Conservation (phyloP, 2,888 invertebrate genomes). For the Leucophora obtusa region DNA sequence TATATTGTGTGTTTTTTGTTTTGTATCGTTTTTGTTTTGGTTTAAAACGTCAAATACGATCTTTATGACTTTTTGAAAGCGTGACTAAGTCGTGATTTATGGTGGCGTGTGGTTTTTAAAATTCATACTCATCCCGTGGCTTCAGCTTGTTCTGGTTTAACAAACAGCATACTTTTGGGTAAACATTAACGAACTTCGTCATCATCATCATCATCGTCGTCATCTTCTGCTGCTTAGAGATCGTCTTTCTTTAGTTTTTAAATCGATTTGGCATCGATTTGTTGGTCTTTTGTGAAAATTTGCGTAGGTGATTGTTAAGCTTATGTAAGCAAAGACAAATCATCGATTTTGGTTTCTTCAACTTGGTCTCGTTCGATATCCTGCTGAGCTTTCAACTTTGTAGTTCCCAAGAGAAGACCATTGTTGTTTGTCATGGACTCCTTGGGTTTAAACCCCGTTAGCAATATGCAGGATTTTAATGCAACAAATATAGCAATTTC, state of each 20-base stretch:
- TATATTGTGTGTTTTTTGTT: conserved; percentile 24
- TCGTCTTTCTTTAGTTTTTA: conserved; percentile 44
- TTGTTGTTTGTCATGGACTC: conserved; percentile 59
- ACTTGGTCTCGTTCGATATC: conserved; percentile 41
- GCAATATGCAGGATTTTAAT: conserved; percentile 59
- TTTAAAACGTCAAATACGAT: conserved; percentile 75
- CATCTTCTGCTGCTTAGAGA: conserved; percentile 31
- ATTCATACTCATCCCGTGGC: conserved; percentile 73
- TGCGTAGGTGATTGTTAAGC: conserved; percentile 58
- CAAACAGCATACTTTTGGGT: conserved; percentile 41
- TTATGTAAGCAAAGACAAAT: conserved; percentile 47
- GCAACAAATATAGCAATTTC: conserved; percentile 33
- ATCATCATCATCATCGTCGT: conserved; percentile 61
- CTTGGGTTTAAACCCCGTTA: conserved; percentile 56
- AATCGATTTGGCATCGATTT: conserved; percentile 62
- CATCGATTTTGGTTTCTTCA: conserved; percentile 38
- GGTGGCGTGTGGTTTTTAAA: conserved; percentile 79
- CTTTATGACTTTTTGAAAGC: conserved; percentile 78
- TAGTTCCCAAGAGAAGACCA: conserved; percentile 29
- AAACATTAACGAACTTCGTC: conserved; percentile 67
- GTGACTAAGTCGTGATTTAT: conserved; percentile 79
- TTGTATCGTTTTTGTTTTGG: conserved; percentile 64
- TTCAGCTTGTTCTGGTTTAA: conserved; percentile 53
- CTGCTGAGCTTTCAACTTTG: conserved; percentile 60
- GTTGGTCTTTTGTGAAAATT: conserved; percentile 40